Evolutionary conservation across 2,113 vertebrate species (phyloP), one percentile per base, ranked within the genome.

Genomic region (Lonchura striata): DNA sequence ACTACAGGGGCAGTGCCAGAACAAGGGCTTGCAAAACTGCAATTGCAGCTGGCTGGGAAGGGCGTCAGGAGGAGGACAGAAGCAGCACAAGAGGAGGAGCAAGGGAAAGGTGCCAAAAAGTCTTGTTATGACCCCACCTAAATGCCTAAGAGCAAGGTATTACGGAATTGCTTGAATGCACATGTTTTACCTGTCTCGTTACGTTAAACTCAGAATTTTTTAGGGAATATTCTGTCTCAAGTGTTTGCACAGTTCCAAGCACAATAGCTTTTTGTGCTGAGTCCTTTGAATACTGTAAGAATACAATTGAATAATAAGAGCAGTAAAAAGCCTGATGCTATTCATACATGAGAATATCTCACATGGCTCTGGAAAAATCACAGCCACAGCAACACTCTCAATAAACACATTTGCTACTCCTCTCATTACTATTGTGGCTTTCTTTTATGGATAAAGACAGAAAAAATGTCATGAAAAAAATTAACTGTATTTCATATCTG

Each of bases 221-320:
- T 37, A 72, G 59, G 85, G 57, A 50, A 0, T 0, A 85, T 59
- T 86, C 59, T 1, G 0, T 54, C 35, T 85, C 35, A 35, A 88
- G 47, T 63, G 52, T 76, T 91, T 80, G 76, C 68, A 82, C 39
- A 71, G 79, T 59, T 91, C 42, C 24, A 90, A 86, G 42, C 39
- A 90, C 70, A 96, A 85, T 17, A 90, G 75, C 39, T 85, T 84
- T 63, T 93, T 94, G 44, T 90, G 50, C 41, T 44, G 30, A 83
- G 16, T 63, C 39, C 52, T 83, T 69, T 83, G 76, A 93, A 72
- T 0, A 20, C 47, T 72, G 52, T 1, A 1, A 74, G 70, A 93
- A 91, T 41, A 76, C 28, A 88, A 66, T 49, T 90, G 88, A 90
- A 82, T 59, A 95, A 65, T n/a, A 90, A 70, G 44, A 88, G 54